Evolutionary conservation across 2,797 vertebrate species (phyloP).

Genomic region (Acanthurus lineatus): DNA sequence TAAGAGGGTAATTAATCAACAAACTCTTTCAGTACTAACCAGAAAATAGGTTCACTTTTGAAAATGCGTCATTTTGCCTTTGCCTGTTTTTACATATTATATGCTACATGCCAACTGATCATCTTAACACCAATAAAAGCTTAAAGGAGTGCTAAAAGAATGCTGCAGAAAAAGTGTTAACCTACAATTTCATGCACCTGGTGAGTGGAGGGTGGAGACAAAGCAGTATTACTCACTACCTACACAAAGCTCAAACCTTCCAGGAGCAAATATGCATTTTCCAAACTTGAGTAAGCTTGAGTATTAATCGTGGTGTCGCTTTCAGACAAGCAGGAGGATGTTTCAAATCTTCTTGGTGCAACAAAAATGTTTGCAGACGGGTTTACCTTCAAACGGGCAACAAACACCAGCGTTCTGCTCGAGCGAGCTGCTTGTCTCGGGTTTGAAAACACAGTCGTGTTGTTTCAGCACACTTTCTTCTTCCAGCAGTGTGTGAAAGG

Average conservation of each 20-base stretch:
- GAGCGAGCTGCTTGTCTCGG: conserved; percentile 20
- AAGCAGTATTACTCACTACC: conserved; percentile 28
- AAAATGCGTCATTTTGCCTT: background rate
- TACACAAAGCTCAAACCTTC: conserved; percentile 6
- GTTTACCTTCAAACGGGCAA: conserved; percentile 44
- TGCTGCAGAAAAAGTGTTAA: conserved; percentile 27
- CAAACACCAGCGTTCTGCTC: conserved; percentile 36
- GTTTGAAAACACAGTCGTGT: conserved; percentile 43
- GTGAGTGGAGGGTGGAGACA: conserved; percentile 39
- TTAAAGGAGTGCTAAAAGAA: conserved; percentile 3
- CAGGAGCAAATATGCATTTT: conserved; percentile 9
- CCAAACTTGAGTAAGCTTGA: conserved; percentile 1
- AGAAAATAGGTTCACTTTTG: no score
- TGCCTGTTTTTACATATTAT: no score
- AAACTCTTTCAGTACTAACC: no score
- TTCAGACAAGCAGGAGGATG: conserved; percentile 13
- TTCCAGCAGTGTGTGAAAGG: conserved; percentile 54
- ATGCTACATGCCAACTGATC: no score
- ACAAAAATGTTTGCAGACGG: conserved; percentile 13
- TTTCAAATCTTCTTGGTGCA: conserved; percentile 15
- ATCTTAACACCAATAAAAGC: background rate
- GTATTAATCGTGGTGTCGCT: conserved; percentile 11
- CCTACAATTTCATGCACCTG: conserved; percentile 36
- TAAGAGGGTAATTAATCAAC: no score
- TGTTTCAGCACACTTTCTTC: conserved; percentile 61